Base-by-base conservation (phyloP, 1,140 invertebrate genomes). In the Sycophaga agraensis region DNA sequence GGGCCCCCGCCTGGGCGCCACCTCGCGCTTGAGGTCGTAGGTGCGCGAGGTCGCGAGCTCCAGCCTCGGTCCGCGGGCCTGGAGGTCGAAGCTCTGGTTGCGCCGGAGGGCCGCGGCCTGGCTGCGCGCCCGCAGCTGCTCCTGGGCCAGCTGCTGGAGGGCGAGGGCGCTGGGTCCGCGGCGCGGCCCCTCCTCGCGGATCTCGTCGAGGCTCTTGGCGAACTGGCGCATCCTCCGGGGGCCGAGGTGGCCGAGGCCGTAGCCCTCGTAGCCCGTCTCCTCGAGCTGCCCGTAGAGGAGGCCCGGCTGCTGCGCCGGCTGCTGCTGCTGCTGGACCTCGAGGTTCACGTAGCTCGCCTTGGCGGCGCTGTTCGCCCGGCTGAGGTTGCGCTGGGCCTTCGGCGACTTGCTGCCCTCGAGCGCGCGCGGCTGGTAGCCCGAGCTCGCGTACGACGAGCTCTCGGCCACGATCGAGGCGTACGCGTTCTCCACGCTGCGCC, bases 1-100 rank as follows among this genome's bases (percentile, higher is more conserved):
- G 50, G 16, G 22, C 45, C 50, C n/a, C 2, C 53, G 16, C 12
- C 46, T 62, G 17, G 50, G 19, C 22, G 59, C 53, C 1, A 57
- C 54, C 12, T 70, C 73, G 43, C 66, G 69, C 26, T 75, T 75
- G 35, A 73, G 57, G 39, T 78, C 74, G 58, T 77, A 78, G 1
- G 73, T 76, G 17, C 72, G 69, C 2, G 74, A 70, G 45, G 1
- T 68, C 31, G 58, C 54, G 28, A 51, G 35, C 16, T 65, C 49
- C 26, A 65, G 61, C 14, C 50, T 31, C 9, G 63, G 66, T 34
- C 69, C 75, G 60, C 70, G 71, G 7, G 70, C 48, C 12, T 72
- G 68, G n/a, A 63, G 19, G 64, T 78, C 76, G 64, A 78, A 78
- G 63, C 76, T 78, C 64, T 77, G 74, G 59, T 78, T 78, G n/a